These are phyloP conservation scores for Zeugodacus cucurbitae DNA, from an alignment of 1,140 invertebrate genomes.

Conservation along the genomic window DNA sequence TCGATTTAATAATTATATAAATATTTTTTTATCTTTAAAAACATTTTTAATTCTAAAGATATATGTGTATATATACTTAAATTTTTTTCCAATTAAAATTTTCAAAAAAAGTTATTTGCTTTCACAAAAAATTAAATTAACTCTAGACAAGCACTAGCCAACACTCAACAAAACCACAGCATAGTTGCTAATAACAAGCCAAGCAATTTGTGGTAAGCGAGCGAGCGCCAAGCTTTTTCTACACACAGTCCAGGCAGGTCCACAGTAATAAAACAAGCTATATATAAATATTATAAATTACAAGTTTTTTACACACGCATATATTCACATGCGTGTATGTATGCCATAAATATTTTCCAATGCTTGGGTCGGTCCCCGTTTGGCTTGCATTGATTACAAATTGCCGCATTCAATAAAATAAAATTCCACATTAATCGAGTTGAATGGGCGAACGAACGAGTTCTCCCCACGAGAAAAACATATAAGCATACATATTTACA, in stretches of 20 bases:
- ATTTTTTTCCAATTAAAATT: too few species aligned
- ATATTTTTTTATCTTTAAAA: too few species aligned
- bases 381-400: constrained; percentile 37
- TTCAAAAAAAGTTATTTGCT: neutral
- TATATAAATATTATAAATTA: neutral
- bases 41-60: too few species aligned
- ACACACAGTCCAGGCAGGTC: neutral
- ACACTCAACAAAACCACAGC: neutral
- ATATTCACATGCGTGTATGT: neutral
- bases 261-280: neutral
- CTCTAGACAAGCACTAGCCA: neutral
- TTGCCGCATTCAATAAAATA: constrained; percentile 36
- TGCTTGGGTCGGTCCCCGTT: neutral
- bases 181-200: neutral
- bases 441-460: neutral
- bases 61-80: too few species aligned
- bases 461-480: neutral
- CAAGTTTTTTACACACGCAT: too few species aligned
- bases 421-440: constrained; percentile 35
- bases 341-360: neutral
- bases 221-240: neutral
- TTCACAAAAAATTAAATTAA: neutral
- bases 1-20: too few species aligned
- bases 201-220: neutral
- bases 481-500: too few species aligned